Percentiles rank a stretch among this genome's conserved stretches.
Evolutionary conservation across 2,888 invertebrate species (phyloP).

Genomic region (Drosophila merina): DNA sequence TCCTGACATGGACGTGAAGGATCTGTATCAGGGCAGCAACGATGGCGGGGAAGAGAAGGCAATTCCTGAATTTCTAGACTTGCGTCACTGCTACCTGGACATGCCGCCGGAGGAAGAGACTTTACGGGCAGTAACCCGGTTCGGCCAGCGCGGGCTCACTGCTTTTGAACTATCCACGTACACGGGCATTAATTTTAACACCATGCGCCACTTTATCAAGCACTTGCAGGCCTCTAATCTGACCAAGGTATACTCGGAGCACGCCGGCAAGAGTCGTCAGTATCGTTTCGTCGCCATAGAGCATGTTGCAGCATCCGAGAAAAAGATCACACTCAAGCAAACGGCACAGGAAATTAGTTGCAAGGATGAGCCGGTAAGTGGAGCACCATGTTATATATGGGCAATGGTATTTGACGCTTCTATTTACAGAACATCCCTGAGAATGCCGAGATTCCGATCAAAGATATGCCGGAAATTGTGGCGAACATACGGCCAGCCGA

Average conservation of each 20-base stretch:
- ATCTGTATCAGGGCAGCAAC: slow-evolving; percentile 80
- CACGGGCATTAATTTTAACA: slow-evolving; percentile 84
- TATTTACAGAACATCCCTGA: slow-evolving; percentile 55
- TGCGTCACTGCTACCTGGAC: slow-evolving; percentile 73
- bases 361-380: slow-evolving; percentile 71
- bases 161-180: slow-evolving; percentile 83
- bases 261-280: slow-evolving; percentile 86
- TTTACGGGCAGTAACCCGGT: slow-evolving; percentile 84
- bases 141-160: slow-evolving; percentile 85
- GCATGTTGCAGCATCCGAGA: slow-evolving; percentile 46
- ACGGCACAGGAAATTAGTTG: slow-evolving; percentile 68
- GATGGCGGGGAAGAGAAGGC: slow-evolving; percentile 84
- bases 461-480: slow-evolving; percentile 68
- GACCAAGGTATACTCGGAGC: slow-evolving; percentile 85
- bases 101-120: slow-evolving; percentile 85
- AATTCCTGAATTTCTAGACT: slow-evolving; percentile 81
- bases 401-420: not conserved
- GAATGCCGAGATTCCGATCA: slow-evolving; percentile 51
- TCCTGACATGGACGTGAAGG: slow-evolving; percentile 83
- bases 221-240: slow-evolving; percentile 81
- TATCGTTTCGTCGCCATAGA: slow-evolving; percentile 82
- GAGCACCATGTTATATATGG: not conserved
- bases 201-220: slow-evolving; percentile 84
- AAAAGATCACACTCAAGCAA: slow-evolving; percentile 40
- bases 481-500: slow-evolving; percentile 50